A percentile compares a stretch with the other conserved stretches of the same genome.
Conservation (phyloP, 23 tunicate genomes). For the Aplidium turbinatum region DNA sequence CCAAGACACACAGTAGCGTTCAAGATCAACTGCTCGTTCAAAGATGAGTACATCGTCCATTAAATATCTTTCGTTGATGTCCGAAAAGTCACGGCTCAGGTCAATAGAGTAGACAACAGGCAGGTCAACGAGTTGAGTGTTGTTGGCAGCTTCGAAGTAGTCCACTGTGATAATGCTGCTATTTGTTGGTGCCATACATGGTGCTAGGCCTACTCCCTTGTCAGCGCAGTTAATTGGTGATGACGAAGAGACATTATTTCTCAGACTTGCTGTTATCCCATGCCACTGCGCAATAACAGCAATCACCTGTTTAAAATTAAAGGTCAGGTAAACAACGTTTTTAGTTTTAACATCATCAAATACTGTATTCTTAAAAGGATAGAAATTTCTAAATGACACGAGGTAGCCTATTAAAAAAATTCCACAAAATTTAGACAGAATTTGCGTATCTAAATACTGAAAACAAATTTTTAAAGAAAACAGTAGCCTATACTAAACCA, state of each 20-base stretch:
- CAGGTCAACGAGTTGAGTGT: background rate
- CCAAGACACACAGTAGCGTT: constrained; percentile 16
- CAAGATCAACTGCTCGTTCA: background rate
- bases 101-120: constrained; percentile 21
- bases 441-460: no score
- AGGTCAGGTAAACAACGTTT: no score
- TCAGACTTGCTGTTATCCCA: background rate
- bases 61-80: background rate
- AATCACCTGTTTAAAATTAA: no score
- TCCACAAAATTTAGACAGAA: no score
- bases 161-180: constrained; percentile 16
- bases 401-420: no score
- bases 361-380: no score
- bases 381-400: no score
- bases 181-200: constrained; percentile 15
- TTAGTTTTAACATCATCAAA: no score
- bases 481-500: no score
- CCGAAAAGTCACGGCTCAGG: background rate
- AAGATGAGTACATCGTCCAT: background rate
- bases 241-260: background rate
- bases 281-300: constrained; percentile 9
- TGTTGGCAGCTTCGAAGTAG: constrained; percentile 7
- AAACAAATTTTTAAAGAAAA: no score
- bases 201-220: no score
- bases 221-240: background rate